Evolutionary conservation across 2,797 vertebrate genomes (phyloP), one percentile per base, ranked within the genome.

Genomic region (Apodemus agrarius): DNA sequence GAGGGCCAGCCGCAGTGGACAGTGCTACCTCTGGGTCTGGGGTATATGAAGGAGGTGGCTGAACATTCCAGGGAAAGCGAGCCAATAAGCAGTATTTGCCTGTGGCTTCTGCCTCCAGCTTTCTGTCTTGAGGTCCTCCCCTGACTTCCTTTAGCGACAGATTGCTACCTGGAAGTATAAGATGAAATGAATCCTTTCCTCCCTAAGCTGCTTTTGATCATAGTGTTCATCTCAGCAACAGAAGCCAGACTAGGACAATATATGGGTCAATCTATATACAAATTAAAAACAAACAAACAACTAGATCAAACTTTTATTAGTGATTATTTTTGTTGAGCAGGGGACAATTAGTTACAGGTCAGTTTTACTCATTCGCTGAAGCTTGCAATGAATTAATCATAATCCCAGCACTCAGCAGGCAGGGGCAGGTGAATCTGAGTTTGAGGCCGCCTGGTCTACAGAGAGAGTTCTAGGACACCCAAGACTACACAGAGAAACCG

Each of bases 251-350:
- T 43, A 61, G 37, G 37, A 63, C 16, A 46, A 65, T 65, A 69
- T 46, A 49, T 87, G 57, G 84, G 93, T 67, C 76, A 59, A 78
- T 12, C 22, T 82, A 72, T 24, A 65, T 43, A 31, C 26, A 22
- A 69, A 37, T 19, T n/a, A 72, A 72, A 72, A 84, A 69, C 54
- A 81, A 85, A 96, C 69, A 89, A 63, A 59, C 59, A 37, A 93
- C 29, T n/a, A 80, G 46, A 54, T 74, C 14, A 37, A 59, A 96
- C 37, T 87, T 94, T 83, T 75, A 90, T 61, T 87, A 85, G 31
- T 72, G 57, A 67, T 93, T 88, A 61, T 82, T 34, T 69, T 67
- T 43, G 57, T 75, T 61, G 74, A 34, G 31, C 52, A 9, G 4
- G 6, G 54, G 49, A 93, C 2, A 11, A 80, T 94, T 94, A 69